A percentile compares a stretch with the other conserved stretches of the same genome.
Evolutionary conservation across 2,797 vertebrate genomes (phyloP).

Genomic region (Pseudochromis fuscus): DNA sequence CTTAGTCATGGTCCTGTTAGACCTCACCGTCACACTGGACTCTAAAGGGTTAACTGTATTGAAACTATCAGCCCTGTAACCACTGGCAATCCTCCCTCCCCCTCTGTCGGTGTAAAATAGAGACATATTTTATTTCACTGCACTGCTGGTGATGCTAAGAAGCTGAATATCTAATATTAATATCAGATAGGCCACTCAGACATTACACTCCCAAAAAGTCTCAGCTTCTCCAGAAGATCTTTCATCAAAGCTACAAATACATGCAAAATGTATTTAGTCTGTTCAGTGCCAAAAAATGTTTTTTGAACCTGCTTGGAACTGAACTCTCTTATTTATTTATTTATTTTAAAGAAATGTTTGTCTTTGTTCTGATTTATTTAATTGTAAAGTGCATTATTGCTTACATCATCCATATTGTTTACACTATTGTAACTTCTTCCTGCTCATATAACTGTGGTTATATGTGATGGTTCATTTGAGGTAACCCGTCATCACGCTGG

Average conservation of each 20-base stretch:
- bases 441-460: conserved; percentile 5
- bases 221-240: conserved; percentile 16
- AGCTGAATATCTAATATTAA: conserved; percentile 29
- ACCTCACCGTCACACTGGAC: neutral
- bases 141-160: conserved; percentile 13
- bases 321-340: too few species aligned
- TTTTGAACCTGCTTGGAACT: conserved; percentile 6
- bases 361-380: neutral
- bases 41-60: too few species aligned
- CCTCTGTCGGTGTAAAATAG: conserved; percentile 8
- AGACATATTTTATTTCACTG: conserved; percentile 24
- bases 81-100: neutral
- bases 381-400: too few species aligned
- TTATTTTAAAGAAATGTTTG: neutral
- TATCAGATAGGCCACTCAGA: conserved; percentile 27
- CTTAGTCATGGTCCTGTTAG: neutral
- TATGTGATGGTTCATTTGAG: conserved; percentile 8
- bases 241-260: conserved; percentile 28
- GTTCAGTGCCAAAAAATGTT: neutral
- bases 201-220: conserved; percentile 14
- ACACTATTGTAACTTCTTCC: neutral
- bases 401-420: conserved; percentile 2
- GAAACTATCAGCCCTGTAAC: neutral
- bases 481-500: neutral
- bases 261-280: conserved; percentile 13